Conservation (phyloP, 2,113 vertebrate genomes). For the Boleophthalmus pectinirostris region DNA sequence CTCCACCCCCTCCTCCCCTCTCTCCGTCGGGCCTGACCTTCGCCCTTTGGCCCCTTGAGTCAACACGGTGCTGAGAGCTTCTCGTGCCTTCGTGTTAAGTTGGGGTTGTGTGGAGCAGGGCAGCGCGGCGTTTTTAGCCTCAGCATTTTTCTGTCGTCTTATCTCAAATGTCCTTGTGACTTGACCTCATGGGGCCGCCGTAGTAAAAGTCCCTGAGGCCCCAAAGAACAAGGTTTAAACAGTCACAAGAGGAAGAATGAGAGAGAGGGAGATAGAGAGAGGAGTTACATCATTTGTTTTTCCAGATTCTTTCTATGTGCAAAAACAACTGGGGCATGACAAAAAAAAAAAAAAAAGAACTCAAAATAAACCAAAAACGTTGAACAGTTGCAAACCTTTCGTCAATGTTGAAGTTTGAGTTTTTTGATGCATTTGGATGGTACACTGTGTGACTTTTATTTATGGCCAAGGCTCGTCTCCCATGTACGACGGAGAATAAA, state of each 20-base stretch:
- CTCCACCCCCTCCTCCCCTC: constrained; percentile 19
- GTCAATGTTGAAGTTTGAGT: no score
- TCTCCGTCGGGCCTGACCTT: constrained; percentile 63
- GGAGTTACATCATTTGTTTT: neutral
- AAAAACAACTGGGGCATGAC: neutral
- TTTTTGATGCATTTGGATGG: no score
- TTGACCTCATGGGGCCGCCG: neutral
- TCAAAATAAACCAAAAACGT: no score
- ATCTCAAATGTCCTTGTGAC: constrained; percentile 10
- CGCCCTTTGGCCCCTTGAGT: constrained; percentile 63
- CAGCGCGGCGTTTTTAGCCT: neutral
- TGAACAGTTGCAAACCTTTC: no score
- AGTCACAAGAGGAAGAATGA: neutral
- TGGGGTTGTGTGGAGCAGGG: constrained; percentile 6
- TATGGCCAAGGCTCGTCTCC: no score
- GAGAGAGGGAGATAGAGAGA: neutral
- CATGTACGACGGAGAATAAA: no score
- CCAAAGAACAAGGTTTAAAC: neutral
- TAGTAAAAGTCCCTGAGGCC: neutral
- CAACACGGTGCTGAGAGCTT: constrained; percentile 55
- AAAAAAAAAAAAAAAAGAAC: neutral
- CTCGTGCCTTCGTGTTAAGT: constrained; percentile 49
- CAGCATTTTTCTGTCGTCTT: neutral
- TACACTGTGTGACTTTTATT: no score
- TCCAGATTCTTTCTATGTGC: neutral